Evolutionary conservation across 2,797 vertebrate species (phyloP).

Genomic region (Hirundo rustica): DNA sequence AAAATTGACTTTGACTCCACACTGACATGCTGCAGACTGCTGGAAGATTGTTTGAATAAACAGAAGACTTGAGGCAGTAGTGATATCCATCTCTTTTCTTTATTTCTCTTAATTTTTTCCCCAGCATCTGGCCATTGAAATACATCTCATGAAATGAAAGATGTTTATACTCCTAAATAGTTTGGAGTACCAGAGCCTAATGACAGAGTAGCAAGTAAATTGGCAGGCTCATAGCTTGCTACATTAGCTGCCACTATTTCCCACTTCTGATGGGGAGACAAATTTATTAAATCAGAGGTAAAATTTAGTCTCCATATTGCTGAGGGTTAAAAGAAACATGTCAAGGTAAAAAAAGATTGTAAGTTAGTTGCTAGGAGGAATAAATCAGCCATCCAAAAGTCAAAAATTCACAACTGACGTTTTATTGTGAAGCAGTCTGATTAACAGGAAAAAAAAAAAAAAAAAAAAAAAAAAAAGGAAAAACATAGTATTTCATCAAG

Average conservation of each 20-base stretch:
- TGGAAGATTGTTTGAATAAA: neutral
- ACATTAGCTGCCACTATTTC: neutral
- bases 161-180: neutral
- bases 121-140: neutral
- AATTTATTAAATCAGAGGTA: neutral
- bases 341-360: neutral
- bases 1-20: neutral
- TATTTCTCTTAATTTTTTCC: neutral
- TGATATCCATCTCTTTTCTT: neutral
- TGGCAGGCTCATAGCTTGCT: neutral
- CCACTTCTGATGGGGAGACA: neutral
- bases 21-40: neutral
- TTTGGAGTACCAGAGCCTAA: neutral
- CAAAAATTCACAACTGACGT: neutral
- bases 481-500: accelerated
- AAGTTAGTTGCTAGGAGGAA: neutral
- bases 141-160: neutral
- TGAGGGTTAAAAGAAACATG: neutral
- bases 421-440: neutral
- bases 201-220: neutral
- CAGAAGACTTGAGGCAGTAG: neutral
- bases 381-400: neutral
- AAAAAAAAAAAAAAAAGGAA: neutral
- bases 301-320: neutral
- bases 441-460: neutral